Evolutionary conservation across 1,140 invertebrate genomes (phyloP), one percentile per base, ranked within the genome.

Genomic region (Atta texana): DNA sequence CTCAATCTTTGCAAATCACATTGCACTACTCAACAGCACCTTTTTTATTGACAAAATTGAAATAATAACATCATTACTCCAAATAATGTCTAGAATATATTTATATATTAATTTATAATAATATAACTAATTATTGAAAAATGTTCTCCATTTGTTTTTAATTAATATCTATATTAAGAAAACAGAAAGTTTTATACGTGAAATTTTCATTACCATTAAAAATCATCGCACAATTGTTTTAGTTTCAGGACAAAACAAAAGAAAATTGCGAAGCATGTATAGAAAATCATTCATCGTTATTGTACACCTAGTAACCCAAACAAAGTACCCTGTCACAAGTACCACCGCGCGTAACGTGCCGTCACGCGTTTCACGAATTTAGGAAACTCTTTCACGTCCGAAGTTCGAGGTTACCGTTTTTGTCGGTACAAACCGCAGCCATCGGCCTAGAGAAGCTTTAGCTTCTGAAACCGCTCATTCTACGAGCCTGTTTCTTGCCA

Each of bases 361-460:
- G 39, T 64, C 49, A 34, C 66, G 59, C 24, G 31, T 88, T 78
- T 80, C 57, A 16, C 55, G 59, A 86, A 78, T 88, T 86, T 80
- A 86, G 39, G 51, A 59, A 88, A 78, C 61, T 61, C 57, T 59
- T 88, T 78, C 75, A 59, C 68, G 84, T 80, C 16, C 59, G n/a
- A 74, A 24, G 87, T 84, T 84, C 68, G 80, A 75, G 53, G 80
- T 84, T 74, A 31, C 51, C 74, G 82, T 85, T 85, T 85, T 85
- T 85, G 63, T 44, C 5, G 59, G 28, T 39, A 49, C 57, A 51
- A 51, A 49, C 74, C 75, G 66, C 57, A 84, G 55, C 80, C 55
- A 39, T 18, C 55, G 18, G 68, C 68, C 82, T 86, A 71, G 87
- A 76, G 44, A 18, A 80, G 49, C 24, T 59, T 44, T 49, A 55